Base-by-base conservation (phyloP, 2,797 vertebrate species). In the Nyctalus aviator region DNA sequence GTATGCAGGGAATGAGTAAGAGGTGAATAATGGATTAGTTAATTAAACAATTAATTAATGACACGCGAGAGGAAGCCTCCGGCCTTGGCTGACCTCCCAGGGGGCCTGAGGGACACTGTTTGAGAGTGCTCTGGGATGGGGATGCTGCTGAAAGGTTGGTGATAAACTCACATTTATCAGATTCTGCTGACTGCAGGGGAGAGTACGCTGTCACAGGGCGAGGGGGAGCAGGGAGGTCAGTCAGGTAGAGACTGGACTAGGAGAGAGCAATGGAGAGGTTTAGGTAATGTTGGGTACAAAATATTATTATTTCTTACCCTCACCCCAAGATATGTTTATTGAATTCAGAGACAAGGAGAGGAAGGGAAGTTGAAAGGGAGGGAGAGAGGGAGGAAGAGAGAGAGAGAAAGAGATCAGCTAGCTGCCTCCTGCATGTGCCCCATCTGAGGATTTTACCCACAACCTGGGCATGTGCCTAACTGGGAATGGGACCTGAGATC, bases 1-100 rank as follows among this genome's bases (percentile, higher is more conserved):
- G 23, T 6, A 59, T 32, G 27, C 82, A 62, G 69, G 68, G 91
- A 68, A 81, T 41, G 23, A 84, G 64, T 94, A 64, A 85, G 35
- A 20, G 18, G 89, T 84, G 72, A 88, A 87, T 94, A 77, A 90
- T 84, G 55, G 91, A 77, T 87, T 41, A 87, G 27, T 73, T 87
- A 84, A 95, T 94, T 64, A 91, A 88, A 62, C 20, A 88, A 86
- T 88, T 90, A 84, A 84, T 93, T 88, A 77, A n/a, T 53, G 76
- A 75, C 10, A 81, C 91, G 32, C 46, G 77, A 41, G 85, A 96
- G 50, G 85, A 91, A 77, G 88, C 91, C 57, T 90, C 59, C 32
- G 90, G 93, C 88, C 91, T 77, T 50, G 10, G 12, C n/a, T 17
- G 78, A 35, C 71, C 71, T 93, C 78, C 55, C 27, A 27, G 64